Evolutionary conservation across 2,888 invertebrate genomes (phyloP).

Genomic region (Tipula confusa): DNA sequence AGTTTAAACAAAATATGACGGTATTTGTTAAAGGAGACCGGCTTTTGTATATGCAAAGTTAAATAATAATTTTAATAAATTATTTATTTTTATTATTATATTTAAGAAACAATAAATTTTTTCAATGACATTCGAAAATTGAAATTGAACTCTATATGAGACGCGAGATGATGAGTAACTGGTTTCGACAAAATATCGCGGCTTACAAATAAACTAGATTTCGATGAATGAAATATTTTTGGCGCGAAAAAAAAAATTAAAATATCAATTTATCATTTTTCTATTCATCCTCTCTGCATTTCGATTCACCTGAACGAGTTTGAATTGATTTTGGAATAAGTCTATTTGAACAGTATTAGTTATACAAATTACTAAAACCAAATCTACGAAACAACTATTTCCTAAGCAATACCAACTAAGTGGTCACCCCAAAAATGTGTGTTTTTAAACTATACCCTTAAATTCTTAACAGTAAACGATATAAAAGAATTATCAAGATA

Average conservation of each 20-base stretch:
- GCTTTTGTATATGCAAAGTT: not conserved
- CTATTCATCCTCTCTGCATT: too few relatives aligned
- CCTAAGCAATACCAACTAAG: too few relatives aligned
- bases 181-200: not conserved
- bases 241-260: not conserved
- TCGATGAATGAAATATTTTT: not conserved
- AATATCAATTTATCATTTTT: too few relatives aligned
- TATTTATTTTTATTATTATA: not conserved
- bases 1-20: not conserved
- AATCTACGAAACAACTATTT: too few relatives aligned
- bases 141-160: not conserved
- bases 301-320: too few relatives aligned
- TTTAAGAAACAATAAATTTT: conserved; percentile 14
- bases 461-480: too few relatives aligned
- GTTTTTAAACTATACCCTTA: too few relatives aligned
- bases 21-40: not conserved
- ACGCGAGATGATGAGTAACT: not conserved
- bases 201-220: not conserved
- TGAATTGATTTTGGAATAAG: too few relatives aligned
- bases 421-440: too few relatives aligned
- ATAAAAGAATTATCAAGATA: too few relatives aligned
- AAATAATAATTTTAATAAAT: conserved; percentile 5
- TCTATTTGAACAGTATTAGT: too few relatives aligned
- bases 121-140: conserved; percentile 1
- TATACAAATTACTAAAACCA: too few relatives aligned